Evolutionary conservation across 2,888 invertebrate genomes (phyloP), one percentile per base, ranked within the genome.

Genomic region (Tiphia femorata): DNA sequence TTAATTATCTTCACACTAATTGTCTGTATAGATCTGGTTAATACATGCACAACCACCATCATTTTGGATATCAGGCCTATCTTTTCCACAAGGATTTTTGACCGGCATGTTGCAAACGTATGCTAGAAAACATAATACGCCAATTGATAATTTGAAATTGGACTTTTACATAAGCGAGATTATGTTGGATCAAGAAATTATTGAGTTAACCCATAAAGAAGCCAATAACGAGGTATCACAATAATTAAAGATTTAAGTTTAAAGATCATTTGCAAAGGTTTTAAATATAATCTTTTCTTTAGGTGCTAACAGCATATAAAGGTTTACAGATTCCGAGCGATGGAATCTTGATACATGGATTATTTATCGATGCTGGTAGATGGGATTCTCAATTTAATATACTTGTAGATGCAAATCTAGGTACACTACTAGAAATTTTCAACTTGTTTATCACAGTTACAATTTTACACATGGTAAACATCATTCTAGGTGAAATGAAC

Each of bases 61-160:
- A 21, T 96, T 92, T 83, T 97, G 97, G 97, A 86, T 97, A 49
- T 94, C 96, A 49, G 97, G 96, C 0, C 90, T 97, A 76, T 97
- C 93, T 84, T 97, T 97, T 82, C 96, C 96, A 0, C 96, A 97
- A 86, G 95, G 96, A 4, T 92, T 97, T 81, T 87, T 97, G 51
- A 97, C 97, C 0, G 96, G 95, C 21, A 89, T 93, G 41, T 85
- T 96, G 73, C 97, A 97, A 85, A 94, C 96, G 4, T 93, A 91
- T 83, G 95, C 97, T 3, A 88, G 97, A 41, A 92, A 92, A 70
- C 92, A 94, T 75, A 89, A 91, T 49, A 88, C 95, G 35, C 95
- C 97, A 1, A 96, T 97, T 46, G 96, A 97, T 84, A 88, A 90
- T 43, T 84, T 94, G 2, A 88, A 91, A 80, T 93, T 95, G 80